Evolutionary conservation across 2,888 invertebrate genomes (phyloP), one percentile per base, ranked within the genome.

Genomic region (Pemphredon lugubris): DNA sequence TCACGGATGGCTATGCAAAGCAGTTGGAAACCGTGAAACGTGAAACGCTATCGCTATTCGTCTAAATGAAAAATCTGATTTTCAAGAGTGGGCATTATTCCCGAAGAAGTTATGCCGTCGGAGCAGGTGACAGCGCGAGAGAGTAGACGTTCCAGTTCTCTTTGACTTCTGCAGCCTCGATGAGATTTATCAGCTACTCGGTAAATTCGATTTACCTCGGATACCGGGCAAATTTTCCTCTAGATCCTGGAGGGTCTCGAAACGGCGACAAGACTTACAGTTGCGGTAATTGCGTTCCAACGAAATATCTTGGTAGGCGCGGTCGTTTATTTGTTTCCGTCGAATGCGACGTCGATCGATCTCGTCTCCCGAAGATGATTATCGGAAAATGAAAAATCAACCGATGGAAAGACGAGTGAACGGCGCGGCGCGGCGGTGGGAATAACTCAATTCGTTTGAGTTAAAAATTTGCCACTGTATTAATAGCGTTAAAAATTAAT

Each of bases 1-100:
- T 61, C 61, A 40, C 45, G 18, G 61, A 71, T 53, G 21, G 54
- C 34, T 61, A 71, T 63, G 71, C 61, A 71, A 71, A 71, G 55
- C 16, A 57, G 61, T 32, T 18, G 37, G 45, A 68, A n/a, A 30
- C 44, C 40, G 40, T 9, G 69, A 53, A 68, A 69, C 54, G 59
- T 59, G 48, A 30, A 58, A 37, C 40, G 69, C 59, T 69, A 59
- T 54, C 59, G 37, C 11, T 57, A 66, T 47, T 58, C 34, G 45
- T 53, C 37, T 53, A 50, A 59, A 67, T 53, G 69, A 67, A 54
- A 53, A 54, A 67, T 59, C 18, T 30, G 48, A 39, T 16, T 66
- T 47, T 42, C 20, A 40, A 66, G 32, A 20, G 50, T 6, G 2
- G 7, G 13, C 13, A 23, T 50, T 30, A 20, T 18, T 13, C 34